These are phyloP conservation scores for Psittacus erithacus DNA, from an alignment of 2,113 vertebrate genomes.

Conservation along the genomic window DNA sequence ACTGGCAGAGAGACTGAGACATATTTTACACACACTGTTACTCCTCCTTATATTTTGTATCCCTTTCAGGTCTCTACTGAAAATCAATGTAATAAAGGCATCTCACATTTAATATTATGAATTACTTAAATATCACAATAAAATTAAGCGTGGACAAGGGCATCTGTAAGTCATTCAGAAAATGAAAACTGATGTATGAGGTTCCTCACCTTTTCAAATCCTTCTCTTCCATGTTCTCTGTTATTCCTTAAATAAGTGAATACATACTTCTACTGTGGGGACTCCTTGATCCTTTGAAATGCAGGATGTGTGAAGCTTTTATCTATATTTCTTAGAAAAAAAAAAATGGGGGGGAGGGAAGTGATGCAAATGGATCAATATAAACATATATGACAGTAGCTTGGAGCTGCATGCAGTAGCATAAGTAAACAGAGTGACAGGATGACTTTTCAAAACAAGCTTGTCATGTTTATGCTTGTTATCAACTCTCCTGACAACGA, in stretches of 20 bases:
- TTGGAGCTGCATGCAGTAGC: constrained; percentile 55
- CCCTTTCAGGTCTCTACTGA: background rate
- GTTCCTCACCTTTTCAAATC: background rate
- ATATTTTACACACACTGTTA: background rate
- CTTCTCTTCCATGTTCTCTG: background rate
- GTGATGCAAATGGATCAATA: constrained; percentile 35
- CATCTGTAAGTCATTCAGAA: background rate
- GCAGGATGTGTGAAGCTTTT: constrained; percentile 12
- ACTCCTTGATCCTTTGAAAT: background rate
- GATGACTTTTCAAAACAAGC: constrained; percentile 64
- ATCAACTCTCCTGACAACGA: constrained; percentile 50
- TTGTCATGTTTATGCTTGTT: constrained; percentile 60
- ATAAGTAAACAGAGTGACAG: constrained; percentile 63
- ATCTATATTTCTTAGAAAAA: background rate
- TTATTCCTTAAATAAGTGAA: background rate
- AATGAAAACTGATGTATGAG: background rate
- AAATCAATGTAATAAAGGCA: background rate
- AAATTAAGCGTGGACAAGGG: background rate
- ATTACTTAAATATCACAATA: background rate
- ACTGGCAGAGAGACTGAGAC: background rate
- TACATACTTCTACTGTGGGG: background rate
- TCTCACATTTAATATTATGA: background rate
- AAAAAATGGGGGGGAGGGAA: background rate
- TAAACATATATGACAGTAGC: constrained; percentile 64
- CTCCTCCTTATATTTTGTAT: background rate